Percentiles rank a stretch among this genome's conserved stretches.
Conservation (phyloP, 1,140 invertebrate species). For the Sesamia nonagrioides region DNA sequence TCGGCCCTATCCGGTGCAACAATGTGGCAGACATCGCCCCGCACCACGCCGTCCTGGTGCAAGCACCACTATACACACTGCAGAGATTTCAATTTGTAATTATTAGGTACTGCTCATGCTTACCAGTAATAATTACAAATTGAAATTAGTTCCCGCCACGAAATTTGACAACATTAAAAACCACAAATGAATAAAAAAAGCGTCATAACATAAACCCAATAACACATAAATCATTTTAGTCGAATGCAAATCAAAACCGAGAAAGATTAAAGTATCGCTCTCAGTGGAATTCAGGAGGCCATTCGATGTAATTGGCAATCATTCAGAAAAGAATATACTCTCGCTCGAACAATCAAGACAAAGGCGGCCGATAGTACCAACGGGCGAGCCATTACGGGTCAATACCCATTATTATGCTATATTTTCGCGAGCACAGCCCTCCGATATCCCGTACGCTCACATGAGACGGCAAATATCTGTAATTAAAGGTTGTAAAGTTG, state of each 20-base stretch:
- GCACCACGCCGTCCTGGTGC: constrained; percentile 61
- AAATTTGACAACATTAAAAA: constrained; percentile 37
- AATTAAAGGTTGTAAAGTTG: constrained; percentile 87
- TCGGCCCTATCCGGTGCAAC: constrained; percentile 85
- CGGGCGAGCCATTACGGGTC: constrained; percentile 84
- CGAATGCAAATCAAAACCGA: constrained; percentile 75
- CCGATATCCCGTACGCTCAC: constrained; percentile 82
- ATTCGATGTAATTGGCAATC: constrained; percentile 87
- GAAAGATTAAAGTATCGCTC: constrained; percentile 72
- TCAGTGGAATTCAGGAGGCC: constrained; percentile 80
- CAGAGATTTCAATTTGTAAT: constrained; percentile 33
- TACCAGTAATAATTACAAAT: too few relatives aligned
- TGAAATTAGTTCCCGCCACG: not conserved
- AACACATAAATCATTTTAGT: constrained; percentile 80
- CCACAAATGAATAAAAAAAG: constrained; percentile 30
- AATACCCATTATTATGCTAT: constrained; percentile 87
- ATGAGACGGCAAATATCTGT: constrained; percentile 86
- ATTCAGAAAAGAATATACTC: constrained; percentile 83
- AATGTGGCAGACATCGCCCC: constrained; percentile 70
- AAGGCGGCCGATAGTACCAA: constrained; percentile 85
- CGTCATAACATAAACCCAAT: constrained; percentile 62
- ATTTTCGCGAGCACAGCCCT: constrained; percentile 85
- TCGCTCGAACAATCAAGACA: constrained; percentile 83
- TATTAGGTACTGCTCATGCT: not conserved
- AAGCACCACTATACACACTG: constrained; percentile 10